Conservation (phyloP, 1,140 invertebrate species). For the Harpegnathos saltator region DNA sequence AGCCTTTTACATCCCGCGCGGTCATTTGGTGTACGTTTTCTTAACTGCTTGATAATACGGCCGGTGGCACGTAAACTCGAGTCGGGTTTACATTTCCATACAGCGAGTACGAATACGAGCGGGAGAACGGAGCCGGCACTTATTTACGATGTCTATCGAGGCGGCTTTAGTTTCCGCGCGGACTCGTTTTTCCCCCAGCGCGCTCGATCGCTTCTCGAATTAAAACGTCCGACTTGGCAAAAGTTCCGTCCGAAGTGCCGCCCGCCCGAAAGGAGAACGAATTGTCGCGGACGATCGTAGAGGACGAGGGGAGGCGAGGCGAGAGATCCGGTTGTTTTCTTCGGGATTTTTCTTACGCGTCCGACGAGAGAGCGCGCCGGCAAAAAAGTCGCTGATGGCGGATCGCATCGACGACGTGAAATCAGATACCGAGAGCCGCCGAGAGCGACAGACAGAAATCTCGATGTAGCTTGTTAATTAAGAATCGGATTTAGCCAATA, state of each 20-base stretch:
- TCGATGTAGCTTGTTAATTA: constrained; percentile 61
- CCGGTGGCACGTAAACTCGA: background rate
- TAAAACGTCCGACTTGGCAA: constrained; percentile 56
- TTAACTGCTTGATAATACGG: constrained; percentile 39
- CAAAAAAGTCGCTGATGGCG: constrained; percentile 37
- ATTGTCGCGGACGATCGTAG: constrained; percentile 13
- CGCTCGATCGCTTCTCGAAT: constrained; percentile 51
- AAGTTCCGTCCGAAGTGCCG: constrained; percentile 49
- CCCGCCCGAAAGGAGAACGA: constrained; percentile 23
- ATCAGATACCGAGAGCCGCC: background rate
- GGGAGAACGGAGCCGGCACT: background rate
- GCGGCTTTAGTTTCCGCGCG: constrained; percentile 30
- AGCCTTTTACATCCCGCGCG: constrained; percentile 1
- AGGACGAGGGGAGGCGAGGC: constrained; percentile 5
- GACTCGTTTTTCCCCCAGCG: constrained; percentile 30
- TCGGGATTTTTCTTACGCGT: constrained; percentile 33
- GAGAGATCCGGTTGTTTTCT: constrained; percentile 32
- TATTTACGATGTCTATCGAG: constrained; percentile 50
- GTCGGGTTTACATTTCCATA: constrained; percentile 43
- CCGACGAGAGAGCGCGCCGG: constrained; percentile 14
- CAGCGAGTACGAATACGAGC: constrained; percentile 28
- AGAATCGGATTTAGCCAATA: constrained; percentile 42
- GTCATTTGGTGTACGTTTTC: constrained; percentile 23
- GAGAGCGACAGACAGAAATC: background rate
- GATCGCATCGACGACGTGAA: constrained; percentile 32